phyloP scores from a whole-genome alignment of 2,113 vertebrate genomes.

The Fregetta grallaria region DNA sequence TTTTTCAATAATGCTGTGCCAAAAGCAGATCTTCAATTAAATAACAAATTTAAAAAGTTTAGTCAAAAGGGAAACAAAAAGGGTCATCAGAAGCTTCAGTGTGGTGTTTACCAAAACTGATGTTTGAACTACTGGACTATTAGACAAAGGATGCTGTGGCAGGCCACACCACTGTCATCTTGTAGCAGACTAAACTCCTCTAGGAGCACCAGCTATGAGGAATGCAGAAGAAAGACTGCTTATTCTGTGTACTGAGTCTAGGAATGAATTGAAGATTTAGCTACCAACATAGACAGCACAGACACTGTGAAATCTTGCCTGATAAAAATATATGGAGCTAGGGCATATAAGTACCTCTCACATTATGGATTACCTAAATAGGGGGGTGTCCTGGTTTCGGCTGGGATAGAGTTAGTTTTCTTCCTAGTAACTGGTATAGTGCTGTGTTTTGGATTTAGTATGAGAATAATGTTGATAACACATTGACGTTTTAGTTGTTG shows the following conservation, averaged over 20 bases:
- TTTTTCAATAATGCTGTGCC: background rate
- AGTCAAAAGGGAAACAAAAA: background rate
- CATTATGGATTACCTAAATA: too few species aligned
- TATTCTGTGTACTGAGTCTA: background rate
- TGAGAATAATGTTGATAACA: too few species aligned
- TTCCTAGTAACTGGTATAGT: too few species aligned
- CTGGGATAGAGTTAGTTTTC: too few species aligned
- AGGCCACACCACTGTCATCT: background rate
- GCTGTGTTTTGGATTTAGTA: too few species aligned
- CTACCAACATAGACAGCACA: background rate
- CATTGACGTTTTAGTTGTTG: too few species aligned
- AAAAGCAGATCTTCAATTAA: background rate
- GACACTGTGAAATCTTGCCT: background rate
- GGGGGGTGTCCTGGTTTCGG: background rate
- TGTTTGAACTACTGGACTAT: background rate
- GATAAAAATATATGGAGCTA: background rate
- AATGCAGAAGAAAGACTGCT: background rate
- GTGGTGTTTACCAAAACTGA: background rate
- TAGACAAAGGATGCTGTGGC: background rate
- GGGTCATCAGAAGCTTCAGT: background rate
- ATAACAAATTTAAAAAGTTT: background rate
- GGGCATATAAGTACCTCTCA: background rate
- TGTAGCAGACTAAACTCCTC: background rate
- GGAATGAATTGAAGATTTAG: background rate
- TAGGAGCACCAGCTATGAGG: background rate